phyloP scores from a whole-genome alignment of 1,140 invertebrate species.

The Aradophagus sp. region DNA sequence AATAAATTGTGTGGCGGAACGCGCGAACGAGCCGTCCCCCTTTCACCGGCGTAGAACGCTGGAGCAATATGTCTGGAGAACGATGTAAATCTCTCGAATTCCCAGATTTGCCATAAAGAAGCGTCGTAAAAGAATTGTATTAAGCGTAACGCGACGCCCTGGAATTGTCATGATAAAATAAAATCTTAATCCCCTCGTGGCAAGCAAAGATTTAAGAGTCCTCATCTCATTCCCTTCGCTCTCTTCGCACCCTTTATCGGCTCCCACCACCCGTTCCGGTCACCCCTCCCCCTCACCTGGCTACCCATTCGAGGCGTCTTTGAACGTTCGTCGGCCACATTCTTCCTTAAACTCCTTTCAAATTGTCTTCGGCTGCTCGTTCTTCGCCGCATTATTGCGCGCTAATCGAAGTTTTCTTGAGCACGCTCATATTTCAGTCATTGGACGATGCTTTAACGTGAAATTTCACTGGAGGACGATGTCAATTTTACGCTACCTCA shows the following conservation, averaged over 20 bases:
- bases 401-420: slow-evolving; percentile 17
- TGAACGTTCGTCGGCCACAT: slow-evolving; percentile 36
- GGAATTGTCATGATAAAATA: slow-evolving; percentile 67
- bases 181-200: slow-evolving; percentile 67
- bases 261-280: too few relatives aligned
- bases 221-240: slow-evolving; percentile 38
- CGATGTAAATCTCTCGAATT: slow-evolving; percentile 59
- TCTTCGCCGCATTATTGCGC: slow-evolving; percentile 1
- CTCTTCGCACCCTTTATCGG: slow-evolving; percentile 9
- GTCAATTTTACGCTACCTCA: too few relatives aligned
- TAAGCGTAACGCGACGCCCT: slow-evolving; percentile 62
- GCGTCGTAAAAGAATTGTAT: slow-evolving; percentile 68
- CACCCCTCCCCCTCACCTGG: slow-evolving; percentile 6
- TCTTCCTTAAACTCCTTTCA: slow-evolving; percentile 19
- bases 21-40: slow-evolving; percentile 16
- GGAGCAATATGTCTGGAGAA: slow-evolving; percentile 52
- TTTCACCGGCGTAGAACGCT: slow-evolving; percentile 14
- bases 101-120: slow-evolving; percentile 62
- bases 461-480: too few relatives aligned
- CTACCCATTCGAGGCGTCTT: neutral
- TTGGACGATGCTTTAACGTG: too few relatives aligned
- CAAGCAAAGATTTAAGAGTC: slow-evolving; percentile 63
- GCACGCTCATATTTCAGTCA: too few relatives aligned
- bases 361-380: slow-evolving; percentile 23
- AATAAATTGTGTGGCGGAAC: slow-evolving; percentile 48